These are phyloP conservation scores for Epinephelus moara DNA, from an alignment of 2,113 vertebrate genomes.

Conservation along the genomic window DNA sequence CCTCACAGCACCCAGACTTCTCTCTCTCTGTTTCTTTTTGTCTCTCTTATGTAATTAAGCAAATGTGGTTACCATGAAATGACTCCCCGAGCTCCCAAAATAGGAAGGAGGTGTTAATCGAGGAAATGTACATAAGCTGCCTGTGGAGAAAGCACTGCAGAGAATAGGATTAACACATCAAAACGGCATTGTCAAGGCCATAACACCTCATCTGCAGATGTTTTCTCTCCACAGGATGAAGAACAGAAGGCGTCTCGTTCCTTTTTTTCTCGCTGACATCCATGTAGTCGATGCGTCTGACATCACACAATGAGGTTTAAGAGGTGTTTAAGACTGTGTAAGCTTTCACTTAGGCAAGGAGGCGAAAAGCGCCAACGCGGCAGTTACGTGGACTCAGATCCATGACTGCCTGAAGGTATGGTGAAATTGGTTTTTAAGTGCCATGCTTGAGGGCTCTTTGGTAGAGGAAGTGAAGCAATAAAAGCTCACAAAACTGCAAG, in stretches of 20 bases:
- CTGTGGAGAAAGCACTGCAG: slow-evolving; percentile 50
- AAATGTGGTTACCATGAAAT: slow-evolving; percentile 69
- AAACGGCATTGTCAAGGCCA: slow-evolving; percentile 5
- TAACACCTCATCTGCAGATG: slow-evolving; percentile 40
- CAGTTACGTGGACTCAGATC: slow-evolving; percentile 6
- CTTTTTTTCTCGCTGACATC: slow-evolving; percentile 13
- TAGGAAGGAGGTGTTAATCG: slow-evolving; percentile 68
- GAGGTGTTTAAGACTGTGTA: slow-evolving; percentile 8
- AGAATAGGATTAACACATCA: slow-evolving; percentile 52
- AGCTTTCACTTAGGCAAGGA: slow-evolving; percentile 26
- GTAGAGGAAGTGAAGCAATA: slow-evolving; percentile 1
- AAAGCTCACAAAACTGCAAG: background rate
- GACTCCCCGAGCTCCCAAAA: slow-evolving; percentile 69
- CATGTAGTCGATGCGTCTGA: slow-evolving; percentile 24
- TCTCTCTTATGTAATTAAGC: slow-evolving; percentile 76
- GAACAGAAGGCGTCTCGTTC: slow-evolving; percentile 15
- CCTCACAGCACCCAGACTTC: slow-evolving; percentile 41
- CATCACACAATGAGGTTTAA: slow-evolving; percentile 27
- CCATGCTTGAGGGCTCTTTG: background rate
- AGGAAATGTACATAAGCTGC: slow-evolving; percentile 58
- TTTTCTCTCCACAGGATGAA: slow-evolving; percentile 7
- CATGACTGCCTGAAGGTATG: background rate
- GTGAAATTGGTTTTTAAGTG: slow-evolving; percentile 35
- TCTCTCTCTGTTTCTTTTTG: slow-evolving; percentile 43
- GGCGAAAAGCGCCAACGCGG: slow-evolving; percentile 7